Base-by-base conservation (phyloP, 2,113 vertebrate species). In the Rattus norvegicus region DNA sequence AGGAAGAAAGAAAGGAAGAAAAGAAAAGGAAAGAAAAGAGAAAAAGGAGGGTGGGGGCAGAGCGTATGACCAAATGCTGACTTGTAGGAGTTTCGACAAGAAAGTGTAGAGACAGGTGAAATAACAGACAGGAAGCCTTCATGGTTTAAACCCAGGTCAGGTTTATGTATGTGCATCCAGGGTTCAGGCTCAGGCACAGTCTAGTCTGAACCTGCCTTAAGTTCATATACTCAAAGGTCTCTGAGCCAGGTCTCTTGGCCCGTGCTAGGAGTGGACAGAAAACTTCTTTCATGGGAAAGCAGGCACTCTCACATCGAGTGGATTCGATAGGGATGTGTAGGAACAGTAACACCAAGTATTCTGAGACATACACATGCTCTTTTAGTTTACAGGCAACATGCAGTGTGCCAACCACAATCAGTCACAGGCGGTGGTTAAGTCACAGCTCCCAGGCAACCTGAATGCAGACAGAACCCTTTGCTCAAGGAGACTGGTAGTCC, bases 271-370 rank as follows among this genome's bases (percentile, higher is more conserved):
- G 5, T 52, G 22, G 22, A 24, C 73, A 97, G 76, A 96, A 83
- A 69, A 49, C 5, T 94, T 65, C 77, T 85, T 79, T 88, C 47
- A 12, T 17, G 49, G 36, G 52, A 92, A 91, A 7, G 8, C 5
- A 49, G 20, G 22, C 26, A 14, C 24, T 36, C 72, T 93, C 30
- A 36, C 30, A 33, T 17, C 19, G 17, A 19, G 49, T 65, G 24
- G 36, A 80, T 73, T 67, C 90, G 49, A 94, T 3, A 84, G 73
- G 33, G 65, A 96, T 0, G 5, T n/a, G 1, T 52, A 54, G 6
- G 30, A 84, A 43, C 67, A 91, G 67, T 90, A 56, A 93, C 83
- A 87, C 69, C 70, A 93, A 95, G 72, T 69, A 90, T 47, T 88
- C 92, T 95, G 56, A 96, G 47, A 86, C 92, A 84, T 59, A 92